These are phyloP conservation scores for Halcyon chelicuti DNA, from an alignment of 2,797 vertebrate genomes.

Conservation along the genomic window DNA sequence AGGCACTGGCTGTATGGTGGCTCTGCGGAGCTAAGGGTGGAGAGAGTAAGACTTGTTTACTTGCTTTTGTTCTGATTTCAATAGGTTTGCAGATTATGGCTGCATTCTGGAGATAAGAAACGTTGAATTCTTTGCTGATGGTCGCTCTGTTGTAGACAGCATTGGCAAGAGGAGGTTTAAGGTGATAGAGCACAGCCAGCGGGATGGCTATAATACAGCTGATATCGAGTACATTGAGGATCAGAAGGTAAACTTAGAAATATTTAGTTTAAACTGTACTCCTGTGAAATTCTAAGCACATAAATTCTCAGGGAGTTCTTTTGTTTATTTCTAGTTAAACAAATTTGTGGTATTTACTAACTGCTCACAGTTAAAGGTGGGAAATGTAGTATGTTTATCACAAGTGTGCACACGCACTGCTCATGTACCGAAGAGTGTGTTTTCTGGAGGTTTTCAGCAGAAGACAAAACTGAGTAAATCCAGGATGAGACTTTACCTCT, in stretches of 20 bases:
- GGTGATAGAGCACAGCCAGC: slow-evolving; percentile 82
- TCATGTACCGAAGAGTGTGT: not conserved
- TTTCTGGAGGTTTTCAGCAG: not conserved
- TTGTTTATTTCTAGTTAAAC: not conserved
- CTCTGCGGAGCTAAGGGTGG: slow-evolving; percentile 4
- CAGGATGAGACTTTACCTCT: not conserved
- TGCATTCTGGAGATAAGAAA: slow-evolving; percentile 87
- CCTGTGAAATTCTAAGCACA: not conserved
- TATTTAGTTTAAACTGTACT: not conserved
- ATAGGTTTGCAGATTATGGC: slow-evolving; percentile 86
- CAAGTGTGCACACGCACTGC: not conserved
- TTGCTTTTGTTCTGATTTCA: slow-evolving; percentile 56
- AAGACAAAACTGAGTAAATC: not conserved
- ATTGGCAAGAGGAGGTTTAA: slow-evolving; percentile 85
- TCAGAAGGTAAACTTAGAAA: slow-evolving; percentile 74
- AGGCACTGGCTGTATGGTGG: not conserved
- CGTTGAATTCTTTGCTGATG: slow-evolving; percentile 85
- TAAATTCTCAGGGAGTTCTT: not conserved
- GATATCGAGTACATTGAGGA: slow-evolving; percentile 88
- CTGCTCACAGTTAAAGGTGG: not conserved
- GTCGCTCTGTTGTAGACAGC: slow-evolving; percentile 85
- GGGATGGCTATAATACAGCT: slow-evolving; percentile 85
- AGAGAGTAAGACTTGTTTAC: slow-evolving; percentile 34
- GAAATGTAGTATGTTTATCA: not conserved
- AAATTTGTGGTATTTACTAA: not conserved